phyloP scores from a whole-genome alignment of 2,113 vertebrate species.

The Eleginops maclovinus region DNA sequence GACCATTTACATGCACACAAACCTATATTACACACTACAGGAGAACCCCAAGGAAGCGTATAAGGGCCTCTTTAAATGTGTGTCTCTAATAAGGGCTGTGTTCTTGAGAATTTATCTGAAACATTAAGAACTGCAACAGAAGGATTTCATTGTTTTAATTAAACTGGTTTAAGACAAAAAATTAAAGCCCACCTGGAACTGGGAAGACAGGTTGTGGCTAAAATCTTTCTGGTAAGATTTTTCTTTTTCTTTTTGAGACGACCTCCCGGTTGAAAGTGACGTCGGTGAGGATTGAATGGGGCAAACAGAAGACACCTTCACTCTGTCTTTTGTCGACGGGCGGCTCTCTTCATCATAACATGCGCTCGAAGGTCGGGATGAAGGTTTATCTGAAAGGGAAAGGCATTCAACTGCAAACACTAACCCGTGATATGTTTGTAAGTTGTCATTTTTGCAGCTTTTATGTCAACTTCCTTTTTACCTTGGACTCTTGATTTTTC shows the following conservation, averaged over 20 bases:
- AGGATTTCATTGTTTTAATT: too few species aligned
- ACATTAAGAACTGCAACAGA: too few species aligned
- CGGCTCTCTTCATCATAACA: rapidly evolving
- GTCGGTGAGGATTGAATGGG: conserved; percentile 6
- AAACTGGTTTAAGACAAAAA: too few species aligned
- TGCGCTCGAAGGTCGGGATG: rapidly evolving
- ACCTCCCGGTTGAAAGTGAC: rapidly evolving
- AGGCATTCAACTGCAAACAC: background rate
- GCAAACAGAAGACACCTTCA: conserved; percentile 45
- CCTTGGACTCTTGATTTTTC: conserved; percentile 25
- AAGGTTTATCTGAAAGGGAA: conserved; percentile 14
- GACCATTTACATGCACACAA: too few species aligned
- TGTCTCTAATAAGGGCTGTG: background rate
- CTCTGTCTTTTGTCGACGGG: background rate
- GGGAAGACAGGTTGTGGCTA: background rate
- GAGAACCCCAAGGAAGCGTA: too few species aligned
- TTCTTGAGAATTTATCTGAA: background rate
- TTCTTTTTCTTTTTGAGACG: background rate
- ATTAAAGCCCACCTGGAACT: conserved; percentile 51
- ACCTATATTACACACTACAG: too few species aligned
- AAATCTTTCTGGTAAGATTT: rapidly evolving
- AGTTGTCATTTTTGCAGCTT: too few species aligned
- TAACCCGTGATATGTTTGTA: background rate
- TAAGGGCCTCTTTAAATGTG: too few species aligned
- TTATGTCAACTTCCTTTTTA: conserved; percentile 44